phyloP scores from a whole-genome alignment of 2,888 invertebrate species.

The Drosophila macrothrix region DNA sequence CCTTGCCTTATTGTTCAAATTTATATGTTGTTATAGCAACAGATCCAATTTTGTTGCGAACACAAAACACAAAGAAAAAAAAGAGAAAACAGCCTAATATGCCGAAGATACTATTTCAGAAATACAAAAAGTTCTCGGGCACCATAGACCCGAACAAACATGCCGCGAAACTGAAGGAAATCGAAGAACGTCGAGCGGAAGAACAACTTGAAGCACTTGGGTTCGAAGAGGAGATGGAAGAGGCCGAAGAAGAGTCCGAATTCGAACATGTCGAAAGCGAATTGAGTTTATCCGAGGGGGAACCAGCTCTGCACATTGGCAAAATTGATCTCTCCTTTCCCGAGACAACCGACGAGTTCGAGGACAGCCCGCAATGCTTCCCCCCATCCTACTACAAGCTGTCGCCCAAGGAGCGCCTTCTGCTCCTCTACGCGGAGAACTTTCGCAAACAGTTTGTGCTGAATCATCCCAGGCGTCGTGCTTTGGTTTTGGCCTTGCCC shows the following conservation, averaged over 20 bases:
- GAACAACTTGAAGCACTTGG: slow-evolving; percentile 22
- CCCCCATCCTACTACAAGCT: slow-evolving; percentile 89
- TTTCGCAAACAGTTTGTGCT: slow-evolving; percentile 90
- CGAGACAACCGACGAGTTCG: slow-evolving; percentile 73
- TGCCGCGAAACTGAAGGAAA: slow-evolving; percentile 64
- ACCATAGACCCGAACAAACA: slow-evolving; percentile 58
- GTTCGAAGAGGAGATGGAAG: slow-evolving; percentile 44
- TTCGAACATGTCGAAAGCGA: slow-evolving; percentile 38
- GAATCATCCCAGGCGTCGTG: slow-evolving; percentile 87
- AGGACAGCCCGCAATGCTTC: slow-evolving; percentile 86
- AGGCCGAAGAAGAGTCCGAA: slow-evolving; percentile 37
- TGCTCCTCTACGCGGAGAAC: slow-evolving; percentile 91
- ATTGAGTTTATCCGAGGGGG: slow-evolving; percentile 68
- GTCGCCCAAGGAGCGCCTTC: slow-evolving; percentile 89
- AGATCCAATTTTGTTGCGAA: slow-evolving; percentile 37
- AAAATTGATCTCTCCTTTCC: slow-evolving; percentile 83
- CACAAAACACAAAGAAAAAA: slow-evolving; percentile 29
- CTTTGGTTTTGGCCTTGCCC: slow-evolving; percentile 89
- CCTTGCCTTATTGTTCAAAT: slow-evolving; percentile 29
- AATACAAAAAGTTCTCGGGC: slow-evolving; percentile 41
- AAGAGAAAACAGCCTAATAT: slow-evolving; percentile 28
- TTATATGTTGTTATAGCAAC: slow-evolving; percentile 56
- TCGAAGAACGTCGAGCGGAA: slow-evolving; percentile 38
- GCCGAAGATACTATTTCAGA: slow-evolving; percentile 56
- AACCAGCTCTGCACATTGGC: slow-evolving; percentile 66